Evolutionary conservation across 2,113 vertebrate genomes (phyloP), one percentile per base, ranked within the genome.

Genomic region (Circaetus gallicus): DNA sequence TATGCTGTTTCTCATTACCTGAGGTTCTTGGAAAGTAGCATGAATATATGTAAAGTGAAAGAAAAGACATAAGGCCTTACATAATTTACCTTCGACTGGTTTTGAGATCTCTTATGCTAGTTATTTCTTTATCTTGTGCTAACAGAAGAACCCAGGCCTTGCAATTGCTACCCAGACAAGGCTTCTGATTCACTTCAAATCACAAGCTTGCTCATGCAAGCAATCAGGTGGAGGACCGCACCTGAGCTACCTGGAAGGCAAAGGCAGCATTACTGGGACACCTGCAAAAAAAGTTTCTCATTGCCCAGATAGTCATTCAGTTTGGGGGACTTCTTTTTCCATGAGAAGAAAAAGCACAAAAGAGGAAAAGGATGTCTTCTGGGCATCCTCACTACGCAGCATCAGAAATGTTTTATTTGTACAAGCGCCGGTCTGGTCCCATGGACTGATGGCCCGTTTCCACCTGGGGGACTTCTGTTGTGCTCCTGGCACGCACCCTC

Each of bases 341-440:
- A 20, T n/a, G 13, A 34, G 7, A 24, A 56, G 20, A 52, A 70
- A 67, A 78, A 29, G 31, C 10, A 10, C 36, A 72, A 26, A 67
- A 50, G 15, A 91, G 16, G 16, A 88, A 79, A 79, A 61, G 2
- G 20, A 15, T 52, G 21, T 32, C 18, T 40, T 56, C 32, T 32
- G 59, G 53, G 31, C 36, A 82, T 22, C 16, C 40, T 67, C 40
- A 14, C 20, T 73, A 61, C 9, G 26, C 72, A 69, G 40, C 32
- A 55, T 43, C 13, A 88, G 43, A 63, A 76, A 56, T 10, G 7
- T 32, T 76, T n/a, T 19, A 53, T 24, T 34, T 55, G 38, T 31
- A 49, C 28, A 55, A 59, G 32, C 0, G 0, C 16, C 0, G 0
- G 15, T 28, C 71, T 58, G 17, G 21, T n/a, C 56, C 55, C 49